These are phyloP conservation scores for Laticauda colubrina DNA, from an alignment of 2,113 vertebrate genomes.

Conservation along the genomic window DNA sequence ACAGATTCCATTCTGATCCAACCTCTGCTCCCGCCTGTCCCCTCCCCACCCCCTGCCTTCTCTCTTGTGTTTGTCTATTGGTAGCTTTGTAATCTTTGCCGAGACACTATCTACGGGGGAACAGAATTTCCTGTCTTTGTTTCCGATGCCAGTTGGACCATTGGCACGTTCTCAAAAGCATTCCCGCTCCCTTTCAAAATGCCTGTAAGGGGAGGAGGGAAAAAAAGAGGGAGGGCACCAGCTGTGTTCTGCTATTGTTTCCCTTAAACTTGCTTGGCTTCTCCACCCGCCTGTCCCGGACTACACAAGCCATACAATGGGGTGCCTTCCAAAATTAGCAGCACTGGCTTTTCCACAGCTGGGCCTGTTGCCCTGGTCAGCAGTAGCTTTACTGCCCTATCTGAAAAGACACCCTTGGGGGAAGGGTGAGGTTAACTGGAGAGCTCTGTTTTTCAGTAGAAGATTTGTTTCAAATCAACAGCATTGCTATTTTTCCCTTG, in stretches of 20 bases:
- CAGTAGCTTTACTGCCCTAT: background rate
- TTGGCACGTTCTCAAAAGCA: conserved; percentile 82
- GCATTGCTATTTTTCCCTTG: conserved; percentile 53
- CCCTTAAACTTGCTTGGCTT: conserved; percentile 58
- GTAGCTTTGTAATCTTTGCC: conserved; percentile 80
- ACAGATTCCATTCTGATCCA: conserved; percentile 79
- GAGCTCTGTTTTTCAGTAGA: conserved; percentile 51
- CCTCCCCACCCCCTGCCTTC: conserved; percentile 62
- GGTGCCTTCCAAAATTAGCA: conserved; percentile 77
- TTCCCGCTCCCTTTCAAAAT: conserved; percentile 79
- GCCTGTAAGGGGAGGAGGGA: conserved; percentile 63
- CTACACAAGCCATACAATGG: conserved; percentile 69
- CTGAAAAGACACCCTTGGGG: conserved; percentile 39
- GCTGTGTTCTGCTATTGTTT: conserved; percentile 76
- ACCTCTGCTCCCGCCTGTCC: conserved; percentile 66
- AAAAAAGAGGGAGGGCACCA: conserved; percentile 70
- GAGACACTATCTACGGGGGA: conserved; percentile 81
- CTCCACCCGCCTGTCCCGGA: conserved; percentile 52
- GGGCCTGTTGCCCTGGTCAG: background rate
- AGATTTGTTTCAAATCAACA: conserved; percentile 58
- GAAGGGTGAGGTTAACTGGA: conserved; percentile 36
- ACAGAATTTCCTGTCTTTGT: conserved; percentile 85
- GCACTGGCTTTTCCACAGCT: conserved; percentile 62
- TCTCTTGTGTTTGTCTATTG: conserved; percentile 79
- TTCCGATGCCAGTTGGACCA: conserved; percentile 75